These are phyloP conservation scores for Saccostrea cuccullata DNA, from an alignment of 1,140 invertebrate species.

Conservation along the genomic window DNA sequence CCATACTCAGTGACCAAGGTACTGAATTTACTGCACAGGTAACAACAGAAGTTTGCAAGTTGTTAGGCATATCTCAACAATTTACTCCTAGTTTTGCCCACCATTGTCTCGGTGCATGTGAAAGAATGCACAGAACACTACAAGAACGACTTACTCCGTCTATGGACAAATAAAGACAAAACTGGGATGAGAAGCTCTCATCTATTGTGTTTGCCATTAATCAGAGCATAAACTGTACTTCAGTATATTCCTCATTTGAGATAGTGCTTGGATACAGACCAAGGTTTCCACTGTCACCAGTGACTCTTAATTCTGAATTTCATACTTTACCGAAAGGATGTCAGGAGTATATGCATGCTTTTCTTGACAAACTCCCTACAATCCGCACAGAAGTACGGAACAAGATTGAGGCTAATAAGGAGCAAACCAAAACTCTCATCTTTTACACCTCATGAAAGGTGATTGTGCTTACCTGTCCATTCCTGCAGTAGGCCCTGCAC, in stretches of 20 bases:
- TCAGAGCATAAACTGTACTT: slow-evolving; percentile 32
- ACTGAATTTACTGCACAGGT: slow-evolving; percentile 47
- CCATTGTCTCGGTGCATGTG: slow-evolving; percentile 55
- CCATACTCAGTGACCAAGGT: slow-evolving; percentile 48
- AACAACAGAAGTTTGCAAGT: neutral
- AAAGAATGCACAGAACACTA: slow-evolving; percentile 44
- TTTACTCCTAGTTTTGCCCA: slow-evolving; percentile 47
- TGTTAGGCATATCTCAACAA: slow-evolving; percentile 24
- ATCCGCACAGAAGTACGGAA: neutral
- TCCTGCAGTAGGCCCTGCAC: neutral
- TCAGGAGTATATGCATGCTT: slow-evolving; percentile 27
- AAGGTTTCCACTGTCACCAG: slow-evolving; percentile 46
- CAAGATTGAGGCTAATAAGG: neutral
- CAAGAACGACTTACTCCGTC: slow-evolving; percentile 38
- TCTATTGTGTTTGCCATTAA: slow-evolving; percentile 49
- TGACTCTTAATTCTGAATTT: slow-evolving; percentile 23
- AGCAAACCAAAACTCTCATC: neutral
- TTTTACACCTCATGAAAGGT: neutral
- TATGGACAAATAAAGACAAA: slow-evolving; percentile 8
- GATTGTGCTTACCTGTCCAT: neutral
- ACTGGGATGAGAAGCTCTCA: slow-evolving; percentile 40
- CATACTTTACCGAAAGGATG: slow-evolving; percentile 40
- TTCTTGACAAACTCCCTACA: too few relatives aligned
- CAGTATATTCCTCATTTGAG: slow-evolving; percentile 48
- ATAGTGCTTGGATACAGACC: slow-evolving; percentile 47